Percentiles rank a stretch among this genome's conserved stretches.
Evolutionary conservation across 2,797 vertebrate genomes (phyloP).

Genomic region (Pelobates cultripes): DNA sequence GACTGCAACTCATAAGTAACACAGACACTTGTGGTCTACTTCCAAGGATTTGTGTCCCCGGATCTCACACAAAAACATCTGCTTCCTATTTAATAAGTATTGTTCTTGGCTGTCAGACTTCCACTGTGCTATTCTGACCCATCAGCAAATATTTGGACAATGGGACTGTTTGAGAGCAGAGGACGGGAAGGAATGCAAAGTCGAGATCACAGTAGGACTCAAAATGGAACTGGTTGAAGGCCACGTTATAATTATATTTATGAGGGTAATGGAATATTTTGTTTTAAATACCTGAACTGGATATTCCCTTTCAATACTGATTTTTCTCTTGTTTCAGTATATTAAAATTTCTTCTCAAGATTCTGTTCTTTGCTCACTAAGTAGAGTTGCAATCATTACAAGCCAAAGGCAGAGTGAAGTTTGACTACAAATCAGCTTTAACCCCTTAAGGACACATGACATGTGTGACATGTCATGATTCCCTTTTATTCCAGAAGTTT

Average conservation of each 20-base stretch:
- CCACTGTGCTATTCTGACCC: slow-evolving; percentile 41
- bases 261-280: background rate
- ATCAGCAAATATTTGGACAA: slow-evolving; percentile 53
- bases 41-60: slow-evolving; percentile 34
- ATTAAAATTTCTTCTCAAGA: background rate
- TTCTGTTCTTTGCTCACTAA: background rate
- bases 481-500: too few species aligned
- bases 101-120: slow-evolving; percentile 47
- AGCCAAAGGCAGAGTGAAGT: too few species aligned
- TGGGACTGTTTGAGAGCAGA: slow-evolving; percentile 26
- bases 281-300: background rate
- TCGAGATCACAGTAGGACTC: slow-evolving; percentile 11
- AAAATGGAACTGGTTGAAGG: background rate
- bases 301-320: background rate
- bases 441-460: too few species aligned
- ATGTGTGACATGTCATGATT: too few species aligned
- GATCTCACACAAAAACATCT: slow-evolving; percentile 42
- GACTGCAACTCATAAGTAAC: background rate
- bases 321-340: background rate
- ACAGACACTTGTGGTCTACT: slow-evolving; percentile 14
- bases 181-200: slow-evolving; percentile 9
- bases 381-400: background rate
- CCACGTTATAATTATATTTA: slow-evolving; percentile 6
- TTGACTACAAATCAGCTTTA: too few species aligned
- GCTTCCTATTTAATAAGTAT: slow-evolving; percentile 50